phyloP scores from a whole-genome alignment of 2,888 invertebrate species.

The Melanotus villosus region DNA sequence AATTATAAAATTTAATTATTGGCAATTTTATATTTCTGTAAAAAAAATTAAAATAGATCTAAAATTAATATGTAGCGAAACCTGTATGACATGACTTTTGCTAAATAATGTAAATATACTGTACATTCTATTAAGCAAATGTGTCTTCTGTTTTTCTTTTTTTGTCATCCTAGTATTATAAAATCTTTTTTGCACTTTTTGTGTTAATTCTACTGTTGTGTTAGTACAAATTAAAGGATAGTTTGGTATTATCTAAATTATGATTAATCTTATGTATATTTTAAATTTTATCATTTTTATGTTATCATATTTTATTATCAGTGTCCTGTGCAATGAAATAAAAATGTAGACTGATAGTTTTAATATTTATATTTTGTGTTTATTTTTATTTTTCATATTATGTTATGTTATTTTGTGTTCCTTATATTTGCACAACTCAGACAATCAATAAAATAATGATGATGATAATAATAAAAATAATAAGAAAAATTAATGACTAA shows the following conservation, averaged over 20 bases:
- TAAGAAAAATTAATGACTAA: too few species aligned
- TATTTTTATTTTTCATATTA: constrained; percentile 47
- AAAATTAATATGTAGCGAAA: constrained; percentile 61
- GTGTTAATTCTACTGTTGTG: constrained; percentile 57
- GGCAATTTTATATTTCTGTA: constrained; percentile 65
- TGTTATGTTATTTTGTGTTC: too few species aligned
- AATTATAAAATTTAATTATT: constrained; percentile 61
- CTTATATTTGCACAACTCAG: too few species aligned
- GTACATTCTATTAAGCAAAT: constrained; percentile 67
- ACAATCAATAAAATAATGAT: too few species aligned
- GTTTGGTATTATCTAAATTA: constrained; percentile 63
- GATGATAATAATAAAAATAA: too few species aligned
- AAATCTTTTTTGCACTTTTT: constrained; percentile 57
- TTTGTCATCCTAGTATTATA: constrained; percentile 59
- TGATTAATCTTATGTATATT: constrained; percentile 60
- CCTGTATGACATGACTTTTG: constrained; percentile 63
- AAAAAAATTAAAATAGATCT: constrained; percentile 59
- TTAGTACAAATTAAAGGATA: constrained; percentile 65
- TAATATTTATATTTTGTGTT: constrained; percentile 56
- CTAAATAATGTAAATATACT: constrained; percentile 68
- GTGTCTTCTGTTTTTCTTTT: constrained; percentile 57
- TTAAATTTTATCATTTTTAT: constrained; percentile 58
- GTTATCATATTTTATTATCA: constrained; percentile 65
- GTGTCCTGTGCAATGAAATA: constrained; percentile 67
- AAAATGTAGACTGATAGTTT: constrained; percentile 67